A percentile compares a stretch with the other conserved stretches of the same genome.
phyloP scores from a whole-genome alignment of 2,888 invertebrate species.

The Tethea ocularis region DNA sequence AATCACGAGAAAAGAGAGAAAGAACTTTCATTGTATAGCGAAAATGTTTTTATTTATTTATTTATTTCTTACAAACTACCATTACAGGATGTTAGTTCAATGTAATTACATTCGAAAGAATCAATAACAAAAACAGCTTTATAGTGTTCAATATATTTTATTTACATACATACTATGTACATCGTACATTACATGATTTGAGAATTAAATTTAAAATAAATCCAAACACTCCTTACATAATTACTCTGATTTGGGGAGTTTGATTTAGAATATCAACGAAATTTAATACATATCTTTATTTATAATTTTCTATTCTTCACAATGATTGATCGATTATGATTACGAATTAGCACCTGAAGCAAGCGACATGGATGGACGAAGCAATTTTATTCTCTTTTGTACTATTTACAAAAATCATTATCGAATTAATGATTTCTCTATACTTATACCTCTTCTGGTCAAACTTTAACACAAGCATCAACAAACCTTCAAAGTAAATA shows the following conservation, averaged over 20 bases:
- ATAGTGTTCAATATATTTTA: slow-evolving; percentile 58
- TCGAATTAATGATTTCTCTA: neutral
- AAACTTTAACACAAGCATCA: slow-evolving; percentile 38
- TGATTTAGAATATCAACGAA: slow-evolving; percentile 21
- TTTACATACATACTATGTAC: slow-evolving; percentile 64
- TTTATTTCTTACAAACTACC: too few species aligned
- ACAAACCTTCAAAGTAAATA: slow-evolving; percentile 59
- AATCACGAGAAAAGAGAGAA: too few species aligned
- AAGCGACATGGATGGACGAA: slow-evolving; percentile 66
- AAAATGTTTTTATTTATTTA: too few species aligned
- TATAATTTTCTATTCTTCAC: slow-evolving; percentile 23
- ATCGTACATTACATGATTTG: slow-evolving; percentile 73
- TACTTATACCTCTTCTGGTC: neutral
- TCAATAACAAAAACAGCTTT: neutral
- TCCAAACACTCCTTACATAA: slow-evolving; percentile 14
- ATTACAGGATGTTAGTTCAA: too few species aligned
- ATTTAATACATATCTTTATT: slow-evolving; percentile 18
- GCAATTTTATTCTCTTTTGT: slow-evolving; percentile 48
- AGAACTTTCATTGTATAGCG: too few species aligned
- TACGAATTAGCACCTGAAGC: slow-evolving; percentile 60
- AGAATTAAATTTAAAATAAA: slow-evolving; percentile 33
- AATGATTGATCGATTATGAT: slow-evolving; percentile 23
- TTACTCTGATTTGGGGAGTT: slow-evolving; percentile 34
- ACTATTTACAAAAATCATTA: slow-evolving; percentile 41
- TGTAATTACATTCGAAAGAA: too few species aligned